Evolutionary conservation across 2,797 vertebrate species (phyloP), one percentile per base, ranked within the genome.

Genomic region (Garrulus glandarius): DNA sequence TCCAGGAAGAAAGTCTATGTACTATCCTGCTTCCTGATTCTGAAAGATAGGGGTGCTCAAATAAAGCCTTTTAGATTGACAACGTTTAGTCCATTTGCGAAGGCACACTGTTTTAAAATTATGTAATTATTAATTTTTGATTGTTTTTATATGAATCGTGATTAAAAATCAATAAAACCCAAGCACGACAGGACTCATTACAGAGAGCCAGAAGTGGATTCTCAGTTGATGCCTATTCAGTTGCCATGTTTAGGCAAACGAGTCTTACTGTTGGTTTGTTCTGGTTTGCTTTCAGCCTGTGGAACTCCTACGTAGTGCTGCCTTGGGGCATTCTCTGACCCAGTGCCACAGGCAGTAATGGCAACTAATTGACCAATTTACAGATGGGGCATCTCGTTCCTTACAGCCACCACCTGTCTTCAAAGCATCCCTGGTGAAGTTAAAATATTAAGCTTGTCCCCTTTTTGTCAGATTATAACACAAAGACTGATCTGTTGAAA

Each of bases 321-420:
- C 79, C 47, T 39, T 21, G 30, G 46, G 20, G 30, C 59, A 22
- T 23, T 41, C 41, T 19, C 44, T 63, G 26, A 53, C 29, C 3
- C 1, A 41, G 39, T 30, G n/a, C 55, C 69, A 27, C 3, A 22
- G 6, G 59, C 64, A 57, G 13, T 10, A 39, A 43, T 1, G 39
- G 49, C 37, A 44, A 13, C 0, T 1, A 23, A 57, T 0, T 59
- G 43, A 47, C 11, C 23, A 56, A 1, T 1, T 32, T 17, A 64
- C 24, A 81, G 50, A 36, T 0, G 5, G 24, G 36, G 46, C 41
- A 74, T n/a, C 50, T 79, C 36, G 5, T 14, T 52, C 47, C 41
- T 71, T 17, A 9, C 44, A 75, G 24, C 27, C 32, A 57, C 26
- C 46, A 61, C 8, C 9, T 27, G 39, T 16, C 63, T 71, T 64